phyloP scores from a whole-genome alignment of 2,113 vertebrate species.

The Acinonyx jubatus region DNA sequence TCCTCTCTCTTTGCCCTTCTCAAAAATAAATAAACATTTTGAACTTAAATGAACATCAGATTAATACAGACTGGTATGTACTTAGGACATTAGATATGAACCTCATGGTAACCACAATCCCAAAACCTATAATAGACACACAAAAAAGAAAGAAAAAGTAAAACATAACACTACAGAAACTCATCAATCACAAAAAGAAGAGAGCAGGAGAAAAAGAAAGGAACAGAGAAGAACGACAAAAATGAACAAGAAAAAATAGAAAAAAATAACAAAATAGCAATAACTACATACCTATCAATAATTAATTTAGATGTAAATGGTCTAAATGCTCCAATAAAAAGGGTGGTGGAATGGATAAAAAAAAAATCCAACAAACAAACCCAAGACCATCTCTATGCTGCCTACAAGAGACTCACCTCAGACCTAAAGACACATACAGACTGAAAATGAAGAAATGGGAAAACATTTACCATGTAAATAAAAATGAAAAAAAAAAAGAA shows the following conservation, averaged over 20 bases:
- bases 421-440: background rate
- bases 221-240: background rate
- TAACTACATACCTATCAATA: background rate
- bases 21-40: too few species aligned
- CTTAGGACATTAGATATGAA: background rate
- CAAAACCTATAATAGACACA: background rate
- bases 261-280: background rate
- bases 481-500: background rate
- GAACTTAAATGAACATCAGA: background rate
- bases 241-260: background rate
- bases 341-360: background rate
- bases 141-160: background rate
- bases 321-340: background rate
- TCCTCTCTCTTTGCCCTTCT: too few species aligned
- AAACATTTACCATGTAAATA: background rate
- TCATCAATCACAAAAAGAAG: background rate
- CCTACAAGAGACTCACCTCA: background rate
- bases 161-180: background rate
- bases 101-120: background rate
- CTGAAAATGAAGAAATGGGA: background rate
- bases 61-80: background rate
- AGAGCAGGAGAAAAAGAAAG: background rate
- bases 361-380: background rate
- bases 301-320: background rate
- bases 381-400: background rate